Evolutionary conservation across 1,140 invertebrate species (phyloP), one percentile per base, ranked within the genome.

Genomic region (Ganaspis sp.): DNA sequence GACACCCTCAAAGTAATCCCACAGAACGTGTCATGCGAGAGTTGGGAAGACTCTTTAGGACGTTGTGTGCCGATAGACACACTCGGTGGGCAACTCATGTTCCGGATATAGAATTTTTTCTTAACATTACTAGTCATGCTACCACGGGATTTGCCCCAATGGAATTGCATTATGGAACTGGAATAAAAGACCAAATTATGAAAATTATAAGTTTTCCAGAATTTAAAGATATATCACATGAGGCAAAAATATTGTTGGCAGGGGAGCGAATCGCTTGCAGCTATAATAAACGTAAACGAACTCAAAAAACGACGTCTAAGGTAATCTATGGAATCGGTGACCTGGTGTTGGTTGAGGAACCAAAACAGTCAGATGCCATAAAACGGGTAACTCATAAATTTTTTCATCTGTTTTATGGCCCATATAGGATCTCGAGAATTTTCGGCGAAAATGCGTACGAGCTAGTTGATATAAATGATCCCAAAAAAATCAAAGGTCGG

Each of bases 1-100:
- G 72, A 17, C 72, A 73, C 23, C 42, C 42, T 12, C 29, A 71
- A 69, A 37, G 9, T 17, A 71, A 71, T 58, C 69, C 42, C 9
- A 53, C 69, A 9, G 69, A 76, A 76, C 45, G 70, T 2, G 26
- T 72, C 26, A 77, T 73, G 53, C 17, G 74, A 0, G 74, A 75
- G 70, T 42, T 70, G n/a, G 40, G 69, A 9, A 4, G 74, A 75
- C 53, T 58, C 8, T 58, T 58, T 6, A 58, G 53, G 4, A 58
- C 53, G n/a, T 12, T 42, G 38, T 11, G 38, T 42, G 9, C 38
- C 9, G 38, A 42, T 11, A 11, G 9, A 42, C 38, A 42, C 15
- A 12, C 38, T 9, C 9, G 1, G 21, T 69, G 64, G 64, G 17
- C 64, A 8, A 21, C 4, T 9, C 26, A 69, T 29, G 23, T 1